These are phyloP conservation scores for Drosophila bunnanda DNA, from an alignment of 2,888 invertebrate species.

Conservation along the genomic window DNA sequence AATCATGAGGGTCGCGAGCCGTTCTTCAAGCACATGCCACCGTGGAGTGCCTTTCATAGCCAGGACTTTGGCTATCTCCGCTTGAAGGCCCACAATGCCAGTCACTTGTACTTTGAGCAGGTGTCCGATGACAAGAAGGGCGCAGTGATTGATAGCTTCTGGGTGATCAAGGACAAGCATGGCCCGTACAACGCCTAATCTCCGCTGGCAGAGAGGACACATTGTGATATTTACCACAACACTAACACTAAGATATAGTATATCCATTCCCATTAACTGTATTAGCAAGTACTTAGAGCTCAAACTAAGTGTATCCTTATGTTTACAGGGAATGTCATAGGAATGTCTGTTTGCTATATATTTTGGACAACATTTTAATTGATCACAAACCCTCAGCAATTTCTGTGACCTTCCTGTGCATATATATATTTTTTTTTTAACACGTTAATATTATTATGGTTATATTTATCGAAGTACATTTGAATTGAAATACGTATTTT, in stretches of 20 bases:
- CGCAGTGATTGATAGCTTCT: constrained; percentile 88
- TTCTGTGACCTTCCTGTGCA: background rate
- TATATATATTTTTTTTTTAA: too few relatives aligned
- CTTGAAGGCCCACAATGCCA: constrained; percentile 90
- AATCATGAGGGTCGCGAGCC: constrained; percentile 93
- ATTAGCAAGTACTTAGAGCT: constrained; percentile 5
- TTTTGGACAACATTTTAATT: background rate
- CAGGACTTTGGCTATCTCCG: constrained; percentile 96
- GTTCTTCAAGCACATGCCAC: constrained; percentile 86
- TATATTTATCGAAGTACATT: background rate
- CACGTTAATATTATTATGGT: background rate
- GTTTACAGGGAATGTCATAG: background rate
- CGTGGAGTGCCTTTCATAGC: constrained; percentile 94
- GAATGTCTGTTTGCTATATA: background rate
- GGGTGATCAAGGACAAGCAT: constrained; percentile 87
- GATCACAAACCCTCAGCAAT: background rate
- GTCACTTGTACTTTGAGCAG: constrained; percentile 96
- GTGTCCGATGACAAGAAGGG: constrained; percentile 90
- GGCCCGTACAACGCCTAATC: constrained; percentile 69
- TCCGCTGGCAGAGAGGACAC: background rate
- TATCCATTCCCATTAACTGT: constrained; percentile 1
- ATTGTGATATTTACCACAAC: constrained; percentile 13
- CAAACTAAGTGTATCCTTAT: background rate
- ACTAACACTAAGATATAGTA: background rate
- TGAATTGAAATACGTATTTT: background rate